A percentile compares a stretch with the other conserved stretches of the same genome.
Evolutionary conservation across 2,113 vertebrate species (phyloP).

Genomic region (Plecotus auritus): DNA sequence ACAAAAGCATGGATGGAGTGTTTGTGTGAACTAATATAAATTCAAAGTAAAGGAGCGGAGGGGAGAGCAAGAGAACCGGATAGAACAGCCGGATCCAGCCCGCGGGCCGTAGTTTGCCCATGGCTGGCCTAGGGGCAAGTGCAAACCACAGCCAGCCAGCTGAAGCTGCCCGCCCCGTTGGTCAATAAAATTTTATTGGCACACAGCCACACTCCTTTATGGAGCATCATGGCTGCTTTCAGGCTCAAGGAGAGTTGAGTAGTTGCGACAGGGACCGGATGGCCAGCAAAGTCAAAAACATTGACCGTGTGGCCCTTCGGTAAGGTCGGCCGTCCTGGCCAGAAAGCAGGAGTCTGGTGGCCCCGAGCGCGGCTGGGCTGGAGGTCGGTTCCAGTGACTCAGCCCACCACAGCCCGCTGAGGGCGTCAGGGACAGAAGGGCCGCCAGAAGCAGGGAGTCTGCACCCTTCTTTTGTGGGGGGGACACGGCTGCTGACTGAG

Average conservation of each 20-base stretch:
- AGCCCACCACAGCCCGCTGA: no score
- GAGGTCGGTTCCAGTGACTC: background rate
- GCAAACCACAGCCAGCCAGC: background rate
- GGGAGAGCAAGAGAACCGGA: no score
- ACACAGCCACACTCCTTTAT: background rate
- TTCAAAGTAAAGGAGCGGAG: no score
- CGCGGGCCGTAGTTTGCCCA: no score
- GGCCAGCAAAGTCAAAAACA: background rate
- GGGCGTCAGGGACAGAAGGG: background rate
- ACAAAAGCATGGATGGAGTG: no score
- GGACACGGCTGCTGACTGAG: background rate
- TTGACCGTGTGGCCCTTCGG: background rate
- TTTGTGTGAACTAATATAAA: no score
- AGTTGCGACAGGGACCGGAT: background rate
- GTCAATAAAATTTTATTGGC: background rate
- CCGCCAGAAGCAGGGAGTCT: accelerated
- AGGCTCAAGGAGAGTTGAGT: background rate
- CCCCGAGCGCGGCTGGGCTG: background rate
- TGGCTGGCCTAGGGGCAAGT: background rate
- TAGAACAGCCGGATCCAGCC: no score
- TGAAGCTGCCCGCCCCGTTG: background rate
- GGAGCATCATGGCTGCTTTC: background rate
- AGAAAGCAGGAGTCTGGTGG: background rate
- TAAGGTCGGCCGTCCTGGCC: no score
- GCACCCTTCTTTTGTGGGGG: background rate